Conservation (phyloP, 2,888 invertebrate genomes). For the Lumbricus terrestris region DNA sequence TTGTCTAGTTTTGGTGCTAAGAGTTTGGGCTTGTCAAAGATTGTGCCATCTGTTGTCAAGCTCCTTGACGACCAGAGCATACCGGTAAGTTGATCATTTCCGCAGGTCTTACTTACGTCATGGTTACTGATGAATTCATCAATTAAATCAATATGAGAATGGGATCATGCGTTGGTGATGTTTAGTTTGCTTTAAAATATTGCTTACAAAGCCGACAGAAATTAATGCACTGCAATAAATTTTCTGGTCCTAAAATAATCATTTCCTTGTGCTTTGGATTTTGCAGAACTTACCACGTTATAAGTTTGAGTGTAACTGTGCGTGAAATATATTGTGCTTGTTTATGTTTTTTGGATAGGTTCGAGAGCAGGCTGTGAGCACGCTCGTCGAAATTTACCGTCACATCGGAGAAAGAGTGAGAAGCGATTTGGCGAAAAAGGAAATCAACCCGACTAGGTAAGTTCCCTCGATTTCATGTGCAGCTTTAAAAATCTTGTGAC, state of each 20-base stretch:
- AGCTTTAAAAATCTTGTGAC: background rate
- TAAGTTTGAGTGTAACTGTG: background rate
- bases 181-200: background rate
- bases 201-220: background rate
- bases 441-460: conserved; percentile 62
- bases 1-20: conserved; percentile 77
- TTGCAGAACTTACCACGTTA: background rate
- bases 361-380: conserved; percentile 80
- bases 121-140: background rate
- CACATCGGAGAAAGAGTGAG: conserved; percentile 87
- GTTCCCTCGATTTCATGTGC: conserved; percentile 31
- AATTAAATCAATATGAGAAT: background rate
- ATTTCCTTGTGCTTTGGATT: no score
- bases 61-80: conserved; percentile 82
- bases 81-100: conserved; percentile 63
- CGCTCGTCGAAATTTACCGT: conserved; percentile 84
- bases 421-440: conserved; percentile 77
- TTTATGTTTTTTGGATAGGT: conserved; percentile 63
- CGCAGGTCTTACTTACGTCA: background rate
- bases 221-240: background rate
- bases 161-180: no score
- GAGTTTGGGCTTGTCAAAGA: conserved; percentile 76
- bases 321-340: background rate
- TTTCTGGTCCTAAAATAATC: background rate
- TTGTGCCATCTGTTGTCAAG: conserved; percentile 79